phyloP scores from a whole-genome alignment of 2,113 vertebrate species.

The Lophura nycthemera region DNA sequence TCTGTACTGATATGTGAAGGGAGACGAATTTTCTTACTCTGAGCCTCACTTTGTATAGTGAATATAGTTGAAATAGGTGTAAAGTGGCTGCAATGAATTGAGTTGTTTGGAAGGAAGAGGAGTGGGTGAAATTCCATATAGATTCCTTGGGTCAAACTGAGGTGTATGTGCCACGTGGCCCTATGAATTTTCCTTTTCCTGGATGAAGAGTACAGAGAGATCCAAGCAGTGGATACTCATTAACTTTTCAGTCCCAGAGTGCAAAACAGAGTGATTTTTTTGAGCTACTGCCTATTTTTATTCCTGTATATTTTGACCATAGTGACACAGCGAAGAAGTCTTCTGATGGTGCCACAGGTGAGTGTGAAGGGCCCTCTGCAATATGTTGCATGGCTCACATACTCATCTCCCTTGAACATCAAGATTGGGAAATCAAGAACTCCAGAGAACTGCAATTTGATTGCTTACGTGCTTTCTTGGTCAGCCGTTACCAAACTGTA shows the following conservation, averaged over 20 bases:
- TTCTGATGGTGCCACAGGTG: neutral
- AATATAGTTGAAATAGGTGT: neutral
- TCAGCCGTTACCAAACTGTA: neutral
- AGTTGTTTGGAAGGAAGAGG: neutral
- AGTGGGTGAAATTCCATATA: neutral
- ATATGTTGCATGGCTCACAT: rapidly evolving
- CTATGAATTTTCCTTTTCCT: neutral
- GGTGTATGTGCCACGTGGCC: neutral
- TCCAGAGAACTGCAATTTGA: neutral
- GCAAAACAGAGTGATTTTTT: neutral
- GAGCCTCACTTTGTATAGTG: neutral
- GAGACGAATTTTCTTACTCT: neutral
- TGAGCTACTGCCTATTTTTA: neutral
- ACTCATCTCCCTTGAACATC: neutral
- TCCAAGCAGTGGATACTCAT: neutral
- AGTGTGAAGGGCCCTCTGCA: neutral
- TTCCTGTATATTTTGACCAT: neutral
- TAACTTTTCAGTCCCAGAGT: neutral
- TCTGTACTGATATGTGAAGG: neutral
- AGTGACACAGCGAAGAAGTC: neutral
- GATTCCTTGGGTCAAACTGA: neutral
- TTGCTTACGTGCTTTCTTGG: neutral
- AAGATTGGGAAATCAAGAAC: neutral
- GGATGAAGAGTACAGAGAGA: neutral
- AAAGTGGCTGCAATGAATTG: neutral